Evolutionary conservation across 2,888 invertebrate genomes (phyloP).

Genomic region (Furcula furcula): DNA sequence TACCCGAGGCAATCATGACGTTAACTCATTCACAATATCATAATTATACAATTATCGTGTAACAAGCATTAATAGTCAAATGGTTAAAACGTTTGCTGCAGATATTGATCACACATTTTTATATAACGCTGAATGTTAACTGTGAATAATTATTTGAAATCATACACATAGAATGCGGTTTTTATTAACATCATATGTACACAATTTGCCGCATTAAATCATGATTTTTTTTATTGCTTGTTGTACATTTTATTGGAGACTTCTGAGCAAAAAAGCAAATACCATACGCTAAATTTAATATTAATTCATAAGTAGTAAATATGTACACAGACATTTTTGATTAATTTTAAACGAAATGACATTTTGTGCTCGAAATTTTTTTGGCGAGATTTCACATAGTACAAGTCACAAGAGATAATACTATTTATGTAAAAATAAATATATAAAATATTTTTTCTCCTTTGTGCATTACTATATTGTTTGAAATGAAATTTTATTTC

Average conservation of each 20-base stretch:
- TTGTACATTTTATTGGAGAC: conserved; percentile 22
- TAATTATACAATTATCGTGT: too few species aligned
- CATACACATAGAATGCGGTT: too few species aligned
- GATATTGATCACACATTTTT: too few species aligned
- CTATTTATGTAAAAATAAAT: conserved; percentile 1
- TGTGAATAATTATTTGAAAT: too few species aligned
- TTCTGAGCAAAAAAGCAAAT: conserved; percentile 24
- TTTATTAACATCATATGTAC: neutral
- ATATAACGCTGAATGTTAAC: too few species aligned
- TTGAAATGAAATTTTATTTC: neutral
- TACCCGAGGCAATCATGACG: too few species aligned
- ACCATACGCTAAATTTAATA: conserved; percentile 21
- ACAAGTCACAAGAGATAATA: conserved; percentile 1
- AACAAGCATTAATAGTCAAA: too few species aligned
- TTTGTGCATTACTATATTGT: neutral
- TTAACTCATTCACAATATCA: too few species aligned
- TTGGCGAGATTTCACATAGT: conserved; percentile 1
- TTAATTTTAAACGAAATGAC: neutral
- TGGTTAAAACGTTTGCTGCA: too few species aligned
- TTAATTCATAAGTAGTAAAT: conserved; percentile 37
- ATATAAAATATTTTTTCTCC: neutral
- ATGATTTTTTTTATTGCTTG: conserved; percentile 23
- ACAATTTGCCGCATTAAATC: neutral
- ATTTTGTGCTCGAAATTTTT: conserved; percentile 2
- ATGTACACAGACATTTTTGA: conserved; percentile 13